Base-by-base conservation (phyloP, 2,797 vertebrate genomes). In the Semotilus atromaculatus region DNA sequence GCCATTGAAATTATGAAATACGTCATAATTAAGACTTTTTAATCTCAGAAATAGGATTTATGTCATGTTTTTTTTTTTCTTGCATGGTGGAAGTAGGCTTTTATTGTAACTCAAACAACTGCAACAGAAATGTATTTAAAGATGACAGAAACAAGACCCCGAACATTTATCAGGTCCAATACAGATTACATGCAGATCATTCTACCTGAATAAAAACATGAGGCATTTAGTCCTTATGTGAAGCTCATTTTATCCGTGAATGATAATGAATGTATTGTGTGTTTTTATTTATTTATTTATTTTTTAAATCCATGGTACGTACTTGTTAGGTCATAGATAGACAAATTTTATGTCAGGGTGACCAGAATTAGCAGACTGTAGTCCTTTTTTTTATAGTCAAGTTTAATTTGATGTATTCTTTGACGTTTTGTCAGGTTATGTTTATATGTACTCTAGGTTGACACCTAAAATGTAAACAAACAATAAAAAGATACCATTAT, bases 381-480 rank as follows among this genome's bases (percentile, higher is more conserved):
- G 83, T 90, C 80, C 45, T 86, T 89, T 84, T 90, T 60, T 86
- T 72, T 78, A 89, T 93, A 88, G 92, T 93, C 90, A 89, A 90
- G 91, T 92, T 94, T 83, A 86, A 90, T 94, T 94, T 88, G 89
- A 90, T 94, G 93, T 93, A 92, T 93, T 94, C 93, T 94, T 93
- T 90, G 88, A 92, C 85, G 31, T 75, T 88, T 88, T 81, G 87
- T 89, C 83, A 91, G 90, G 89, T 91, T 90, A 88, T 48, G 87
- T 95, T 94, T 94, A 90, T 95, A 92, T 94, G 93, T 93, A 92
- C 86, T 93, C 92, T 92, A 90, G 92, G 87, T 93, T 94, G 86
- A 91, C 86, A 86, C 89, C 91, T 89, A 88, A 90, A 91, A 93
- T 93, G 92, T 94, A 86, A 75, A 89, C 90, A 86, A 93, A 92